These are phyloP conservation scores for Fopius arisanus DNA, from an alignment of 1,140 invertebrate genomes.

Conservation along the genomic window DNA sequence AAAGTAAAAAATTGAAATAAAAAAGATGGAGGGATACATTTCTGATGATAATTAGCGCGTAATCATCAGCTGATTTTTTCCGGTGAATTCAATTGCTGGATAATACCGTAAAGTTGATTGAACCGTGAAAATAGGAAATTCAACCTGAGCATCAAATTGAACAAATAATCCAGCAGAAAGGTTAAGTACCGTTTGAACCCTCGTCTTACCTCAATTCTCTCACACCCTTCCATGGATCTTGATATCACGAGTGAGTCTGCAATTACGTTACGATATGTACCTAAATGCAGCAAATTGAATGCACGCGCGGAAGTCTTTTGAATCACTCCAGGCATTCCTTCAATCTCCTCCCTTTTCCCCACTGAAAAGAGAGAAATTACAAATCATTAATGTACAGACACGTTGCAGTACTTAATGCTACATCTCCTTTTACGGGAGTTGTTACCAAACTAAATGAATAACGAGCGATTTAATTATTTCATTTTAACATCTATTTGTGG, in stretches of 20 bases:
- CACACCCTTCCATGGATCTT: neutral
- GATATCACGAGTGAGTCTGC: neutral
- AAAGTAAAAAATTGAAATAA: too few species aligned
- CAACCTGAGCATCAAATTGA: too few species aligned
- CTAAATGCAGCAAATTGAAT: conserved; percentile 7
- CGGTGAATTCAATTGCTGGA: too few species aligned
- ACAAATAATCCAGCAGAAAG: neutral
- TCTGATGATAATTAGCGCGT: too few species aligned
- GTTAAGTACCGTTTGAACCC: neutral
- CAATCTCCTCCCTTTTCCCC: neutral
- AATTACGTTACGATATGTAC: conserved; percentile 7
- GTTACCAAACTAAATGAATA: neutral
- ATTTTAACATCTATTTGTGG: neutral
- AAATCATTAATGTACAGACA: neutral
- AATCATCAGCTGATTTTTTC: too few species aligned
- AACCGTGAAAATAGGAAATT: too few species aligned
- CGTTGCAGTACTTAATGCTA: neutral
- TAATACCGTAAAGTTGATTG: too few species aligned
- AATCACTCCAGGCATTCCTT: neutral
- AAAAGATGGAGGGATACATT: too few species aligned
- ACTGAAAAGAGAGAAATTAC: neutral
- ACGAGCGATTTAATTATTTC: neutral
- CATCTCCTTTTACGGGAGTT: neutral
- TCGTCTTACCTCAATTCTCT: neutral
- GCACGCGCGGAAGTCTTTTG: neutral